Evolutionary conservation across 2,113 vertebrate species (phyloP).

Genomic region (Alethe diademata): DNA sequence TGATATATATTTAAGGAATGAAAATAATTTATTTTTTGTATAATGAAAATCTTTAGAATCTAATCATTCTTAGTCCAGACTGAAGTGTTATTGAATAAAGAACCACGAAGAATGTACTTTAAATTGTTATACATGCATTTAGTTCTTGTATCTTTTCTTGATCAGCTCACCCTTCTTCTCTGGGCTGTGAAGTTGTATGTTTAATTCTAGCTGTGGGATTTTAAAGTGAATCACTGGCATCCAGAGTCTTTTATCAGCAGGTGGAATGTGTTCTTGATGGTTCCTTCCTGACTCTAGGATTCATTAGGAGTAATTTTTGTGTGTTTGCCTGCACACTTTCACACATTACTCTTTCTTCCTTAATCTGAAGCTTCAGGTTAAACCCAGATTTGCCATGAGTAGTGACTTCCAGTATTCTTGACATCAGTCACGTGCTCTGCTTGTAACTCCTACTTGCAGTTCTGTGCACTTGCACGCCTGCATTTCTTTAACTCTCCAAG

Average conservation of each 20-base stretch:
- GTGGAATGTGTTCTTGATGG: neutral
- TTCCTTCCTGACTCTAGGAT: neutral
- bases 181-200: neutral
- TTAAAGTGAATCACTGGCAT: neutral
- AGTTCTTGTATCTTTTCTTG: neutral
- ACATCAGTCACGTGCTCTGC: neutral
- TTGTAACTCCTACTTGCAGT: neutral
- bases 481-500: neutral
- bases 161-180: neutral
- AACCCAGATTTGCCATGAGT: neutral
- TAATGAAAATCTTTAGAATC: neutral
- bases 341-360: neutral
- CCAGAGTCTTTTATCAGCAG: neutral
- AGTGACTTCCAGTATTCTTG: neutral
- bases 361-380: neutral
- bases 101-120: neutral
- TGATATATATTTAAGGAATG: neutral
- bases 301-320: neutral
- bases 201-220: neutral
- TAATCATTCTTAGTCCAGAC: neutral
- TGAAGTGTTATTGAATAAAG: neutral
- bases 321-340: neutral
- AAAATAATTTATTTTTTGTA: neutral
- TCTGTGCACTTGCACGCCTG: neutral
- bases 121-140: neutral